phyloP scores from a whole-genome alignment of 2,888 invertebrate species.

The Ellobium chinense region DNA sequence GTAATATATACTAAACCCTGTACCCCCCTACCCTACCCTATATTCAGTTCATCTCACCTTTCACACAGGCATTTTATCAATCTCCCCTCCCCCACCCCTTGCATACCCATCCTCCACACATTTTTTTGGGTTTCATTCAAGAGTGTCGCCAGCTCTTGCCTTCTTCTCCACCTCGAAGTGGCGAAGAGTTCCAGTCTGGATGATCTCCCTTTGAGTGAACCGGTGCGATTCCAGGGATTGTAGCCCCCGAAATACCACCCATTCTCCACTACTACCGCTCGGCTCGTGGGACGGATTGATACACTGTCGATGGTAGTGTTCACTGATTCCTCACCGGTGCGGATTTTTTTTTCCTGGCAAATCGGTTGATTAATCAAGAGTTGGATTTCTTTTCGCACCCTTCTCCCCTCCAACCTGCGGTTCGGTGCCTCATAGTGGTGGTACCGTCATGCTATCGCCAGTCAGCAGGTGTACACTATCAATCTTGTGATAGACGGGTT shows the following conservation, averaged over 20 bases:
- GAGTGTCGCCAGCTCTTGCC: too few relatives aligned
- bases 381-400: background rate
- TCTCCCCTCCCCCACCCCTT: too few relatives aligned
- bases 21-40: too few relatives aligned
- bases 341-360: background rate
- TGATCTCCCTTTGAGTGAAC: background rate
- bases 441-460: too few relatives aligned
- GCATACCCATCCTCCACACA: too few relatives aligned
- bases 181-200: background rate
- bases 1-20: too few relatives aligned
- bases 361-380: background rate
- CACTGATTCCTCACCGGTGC: background rate
- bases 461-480: background rate
- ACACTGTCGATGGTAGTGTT: background rate
- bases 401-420: background rate
- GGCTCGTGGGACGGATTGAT: background rate
- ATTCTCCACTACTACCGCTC: background rate
- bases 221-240: background rate
- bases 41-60: too few relatives aligned
- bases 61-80: too few relatives aligned
- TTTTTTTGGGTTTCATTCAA: background rate
- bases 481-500: background rate
- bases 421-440: too few relatives aligned
- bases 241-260: background rate
- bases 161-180: background rate